Conservation (phyloP, 2,888 invertebrate species). For the Leucania comma region DNA sequence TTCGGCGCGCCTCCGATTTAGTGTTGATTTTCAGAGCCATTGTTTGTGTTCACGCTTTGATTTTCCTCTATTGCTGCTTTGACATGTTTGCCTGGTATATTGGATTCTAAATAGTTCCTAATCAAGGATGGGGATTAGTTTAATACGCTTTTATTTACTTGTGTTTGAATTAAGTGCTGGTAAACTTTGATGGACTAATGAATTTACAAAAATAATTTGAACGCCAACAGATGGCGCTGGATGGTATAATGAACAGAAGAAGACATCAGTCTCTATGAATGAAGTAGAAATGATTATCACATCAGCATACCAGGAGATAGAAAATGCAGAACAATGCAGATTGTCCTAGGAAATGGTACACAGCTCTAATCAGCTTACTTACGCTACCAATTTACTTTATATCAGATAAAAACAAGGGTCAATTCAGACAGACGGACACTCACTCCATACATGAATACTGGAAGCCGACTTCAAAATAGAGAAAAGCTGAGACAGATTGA, state of each 20-base stretch:
- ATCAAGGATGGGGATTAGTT: constrained; percentile 32
- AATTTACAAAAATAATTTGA: background rate
- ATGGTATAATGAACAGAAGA: background rate
- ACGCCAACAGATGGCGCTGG: background rate
- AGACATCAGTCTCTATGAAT: no score
- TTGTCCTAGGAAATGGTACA: background rate
- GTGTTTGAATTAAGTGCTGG: background rate
- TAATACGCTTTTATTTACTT: background rate
- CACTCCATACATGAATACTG: no score
- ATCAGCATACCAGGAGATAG: background rate
- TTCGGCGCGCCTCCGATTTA: constrained; percentile 37
- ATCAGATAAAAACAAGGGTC: background rate
- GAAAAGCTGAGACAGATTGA: no score
- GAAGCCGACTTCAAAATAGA: no score
- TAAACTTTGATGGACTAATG: background rate
- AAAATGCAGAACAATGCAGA: background rate
- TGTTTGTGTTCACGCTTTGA: constrained; percentile 45
- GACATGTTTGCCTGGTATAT: constrained; percentile 58
- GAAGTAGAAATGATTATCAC: no score
- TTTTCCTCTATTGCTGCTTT: constrained; percentile 38
- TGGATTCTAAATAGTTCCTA: constrained; percentile 39
- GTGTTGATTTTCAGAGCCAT: constrained; percentile 47
- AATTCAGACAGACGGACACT: no score
- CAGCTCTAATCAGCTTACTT: background rate
- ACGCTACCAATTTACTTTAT: background rate